These are phyloP conservation scores for Metridium senile DNA, from an alignment of 92 coral and sea anemone species.

Conservation along the genomic window DNA sequence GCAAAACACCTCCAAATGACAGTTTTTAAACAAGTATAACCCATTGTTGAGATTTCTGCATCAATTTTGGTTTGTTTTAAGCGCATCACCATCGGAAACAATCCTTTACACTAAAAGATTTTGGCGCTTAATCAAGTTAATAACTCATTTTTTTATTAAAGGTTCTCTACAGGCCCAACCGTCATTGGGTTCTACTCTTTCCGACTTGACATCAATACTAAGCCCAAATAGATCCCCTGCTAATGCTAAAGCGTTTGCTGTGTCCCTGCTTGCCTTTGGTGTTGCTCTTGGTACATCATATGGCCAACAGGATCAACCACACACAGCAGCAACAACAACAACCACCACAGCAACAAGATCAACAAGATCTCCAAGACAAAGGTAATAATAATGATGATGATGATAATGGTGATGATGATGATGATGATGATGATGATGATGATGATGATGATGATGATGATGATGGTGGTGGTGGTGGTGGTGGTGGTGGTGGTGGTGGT, in stretches of 20 bases:
- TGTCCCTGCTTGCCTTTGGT: constrained; percentile 31
- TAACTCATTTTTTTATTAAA: background rate
- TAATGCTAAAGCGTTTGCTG: constrained; percentile 24
- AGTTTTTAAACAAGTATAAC: too few relatives aligned
- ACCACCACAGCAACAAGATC: background rate
- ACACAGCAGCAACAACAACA: background rate
- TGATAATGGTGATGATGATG: too few relatives aligned
- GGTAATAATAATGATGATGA: constrained; percentile 1
- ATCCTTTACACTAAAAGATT: too few relatives aligned
- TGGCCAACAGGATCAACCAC: background rate
- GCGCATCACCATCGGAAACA: too few relatives aligned
- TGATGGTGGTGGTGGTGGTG: too few relatives aligned
- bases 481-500: too few relatives aligned
- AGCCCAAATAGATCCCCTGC: background rate
- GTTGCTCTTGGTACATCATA: constrained; percentile 18
- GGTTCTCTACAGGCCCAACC: constrained; percentile 3
- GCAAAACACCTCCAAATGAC: too few relatives aligned
- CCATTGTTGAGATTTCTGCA: too few relatives aligned
- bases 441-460: too few relatives aligned
- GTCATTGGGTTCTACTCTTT: constrained; percentile 10
- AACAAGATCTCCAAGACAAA: background rate
- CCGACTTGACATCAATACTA: constrained; percentile 16
- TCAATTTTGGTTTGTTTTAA: too few relatives aligned
- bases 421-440: too few relatives aligned
- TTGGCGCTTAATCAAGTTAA: background rate